phyloP scores from a whole-genome alignment of 1,140 invertebrate genomes.

The Nephotettix cincticeps region DNA sequence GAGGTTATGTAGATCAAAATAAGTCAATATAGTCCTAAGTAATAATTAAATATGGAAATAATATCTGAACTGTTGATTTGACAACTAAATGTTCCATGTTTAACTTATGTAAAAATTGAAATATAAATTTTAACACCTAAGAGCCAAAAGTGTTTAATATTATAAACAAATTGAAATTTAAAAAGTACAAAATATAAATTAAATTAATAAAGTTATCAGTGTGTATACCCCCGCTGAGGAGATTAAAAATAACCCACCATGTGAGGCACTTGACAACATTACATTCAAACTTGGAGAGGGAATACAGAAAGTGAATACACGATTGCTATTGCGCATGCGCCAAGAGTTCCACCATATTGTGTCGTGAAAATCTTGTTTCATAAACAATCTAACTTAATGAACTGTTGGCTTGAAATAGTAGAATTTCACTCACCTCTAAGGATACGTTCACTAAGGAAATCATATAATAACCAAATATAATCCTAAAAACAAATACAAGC shows the following conservation, averaged over 20 bases:
- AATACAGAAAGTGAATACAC: not conserved
- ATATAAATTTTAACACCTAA: not conserved
- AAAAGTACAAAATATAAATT: not conserved
- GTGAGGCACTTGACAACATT: too few relatives aligned
- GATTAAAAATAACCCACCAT: not conserved
- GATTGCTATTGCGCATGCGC: conserved; percentile 1
- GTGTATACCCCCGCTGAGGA: not conserved
- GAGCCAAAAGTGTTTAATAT: not conserved
- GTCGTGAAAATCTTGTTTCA: not conserved
- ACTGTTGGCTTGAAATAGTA: not conserved
- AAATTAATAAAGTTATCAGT: not conserved
- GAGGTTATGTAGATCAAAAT: too few relatives aligned
- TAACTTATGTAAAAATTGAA: not conserved
- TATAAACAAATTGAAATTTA: not conserved
- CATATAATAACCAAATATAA: conserved; percentile 1
- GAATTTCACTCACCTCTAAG: not conserved
- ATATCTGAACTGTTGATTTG: too few relatives aligned
- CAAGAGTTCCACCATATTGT: not conserved
- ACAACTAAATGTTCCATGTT: too few relatives aligned
- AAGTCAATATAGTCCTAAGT: too few relatives aligned
- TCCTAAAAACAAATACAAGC: not conserved
- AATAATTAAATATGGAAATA: too few relatives aligned
- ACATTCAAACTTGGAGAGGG: not conserved
- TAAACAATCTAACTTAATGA: not conserved
- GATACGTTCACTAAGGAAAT: not conserved